Percentiles rank a stretch among this genome's conserved stretches.
phyloP scores from a whole-genome alignment of 1,140 invertebrate genomes.

The Dreissena polymorpha region DNA sequence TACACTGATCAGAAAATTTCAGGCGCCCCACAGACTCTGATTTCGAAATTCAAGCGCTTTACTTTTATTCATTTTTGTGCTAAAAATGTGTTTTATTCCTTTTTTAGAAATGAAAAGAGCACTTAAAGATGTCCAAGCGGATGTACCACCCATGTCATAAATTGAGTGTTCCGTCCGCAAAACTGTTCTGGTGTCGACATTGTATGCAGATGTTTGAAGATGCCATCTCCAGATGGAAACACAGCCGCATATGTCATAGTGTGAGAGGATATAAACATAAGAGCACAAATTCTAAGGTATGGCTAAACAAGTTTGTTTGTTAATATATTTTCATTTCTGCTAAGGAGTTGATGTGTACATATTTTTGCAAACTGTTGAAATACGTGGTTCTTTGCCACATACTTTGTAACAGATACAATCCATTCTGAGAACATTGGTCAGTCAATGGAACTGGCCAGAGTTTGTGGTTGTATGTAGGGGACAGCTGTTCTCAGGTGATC shows the following conservation, averaged over 20 bases:
- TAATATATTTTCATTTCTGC: slow-evolving; percentile 5
- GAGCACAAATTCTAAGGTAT: slow-evolving; percentile 4
- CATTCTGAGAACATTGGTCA: too few species aligned
- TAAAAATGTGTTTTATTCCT: too few species aligned
- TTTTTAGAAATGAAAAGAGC: not conserved
- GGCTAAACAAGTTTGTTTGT: not conserved
- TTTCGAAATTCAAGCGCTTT: too few species aligned
- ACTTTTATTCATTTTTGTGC: too few species aligned
- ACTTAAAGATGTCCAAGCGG: slow-evolving; percentile 45
- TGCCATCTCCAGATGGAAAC: slow-evolving; percentile 71
- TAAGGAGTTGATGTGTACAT: too few species aligned
- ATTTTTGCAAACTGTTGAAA: not conserved
- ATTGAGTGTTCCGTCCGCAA: slow-evolving; percentile 71
- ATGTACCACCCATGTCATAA: slow-evolving; percentile 71
- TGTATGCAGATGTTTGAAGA: slow-evolving; percentile 74
- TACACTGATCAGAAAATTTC: too few species aligned
- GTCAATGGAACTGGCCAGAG: too few species aligned
- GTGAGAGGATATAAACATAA: slow-evolving; percentile 61
- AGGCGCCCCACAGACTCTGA: too few species aligned
- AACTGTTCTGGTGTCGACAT: slow-evolving; percentile 72
- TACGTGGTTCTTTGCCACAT: too few species aligned
- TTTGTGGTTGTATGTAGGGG: too few species aligned
- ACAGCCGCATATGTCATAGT: slow-evolving; percentile 67
- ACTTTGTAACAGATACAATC: too few species aligned
- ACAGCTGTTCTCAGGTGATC: too few species aligned